Evolutionary conservation across 1,140 invertebrate species (phyloP).

Genomic region (Ooceraea biroi): DNA sequence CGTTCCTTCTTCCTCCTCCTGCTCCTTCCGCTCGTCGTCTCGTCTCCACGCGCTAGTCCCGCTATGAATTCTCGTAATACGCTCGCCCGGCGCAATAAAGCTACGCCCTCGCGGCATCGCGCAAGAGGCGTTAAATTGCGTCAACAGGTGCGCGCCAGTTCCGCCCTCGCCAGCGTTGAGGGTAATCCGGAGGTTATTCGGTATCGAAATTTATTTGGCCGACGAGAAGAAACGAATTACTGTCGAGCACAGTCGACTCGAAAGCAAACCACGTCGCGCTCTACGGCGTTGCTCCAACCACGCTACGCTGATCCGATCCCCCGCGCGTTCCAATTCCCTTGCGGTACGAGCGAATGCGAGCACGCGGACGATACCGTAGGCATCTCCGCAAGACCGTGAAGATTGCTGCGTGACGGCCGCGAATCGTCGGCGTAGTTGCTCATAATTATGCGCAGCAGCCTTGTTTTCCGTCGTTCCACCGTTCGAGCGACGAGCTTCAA

Average conservation of each 20-base stretch:
- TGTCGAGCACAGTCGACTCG: no score
- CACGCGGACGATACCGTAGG: not conserved
- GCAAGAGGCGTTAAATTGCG: constrained; percentile 36
- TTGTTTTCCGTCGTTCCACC: constrained; percentile 20
- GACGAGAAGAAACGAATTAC: no score
- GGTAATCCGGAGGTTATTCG: no score
- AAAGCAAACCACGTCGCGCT: no score
- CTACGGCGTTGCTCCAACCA: no score
- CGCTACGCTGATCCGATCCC: constrained; percentile 3
- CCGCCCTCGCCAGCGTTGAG: not conserved
- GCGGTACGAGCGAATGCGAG: not conserved
- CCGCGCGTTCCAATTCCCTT: not conserved
- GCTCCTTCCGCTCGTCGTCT: constrained; percentile 22
- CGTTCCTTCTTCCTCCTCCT: not conserved
- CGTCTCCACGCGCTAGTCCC: constrained; percentile 4
- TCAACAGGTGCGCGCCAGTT: constrained; percentile 26
- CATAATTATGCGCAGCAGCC: constrained; percentile 22
- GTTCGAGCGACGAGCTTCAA: constrained; percentile 18
- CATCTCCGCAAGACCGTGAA: not conserved
- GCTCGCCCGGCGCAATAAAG: constrained; percentile 69
- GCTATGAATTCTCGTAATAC: constrained; percentile 65
- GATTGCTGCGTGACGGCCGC: constrained; percentile 21
- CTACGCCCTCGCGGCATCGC: not conserved
- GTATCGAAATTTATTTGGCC: no score
- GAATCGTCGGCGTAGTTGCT: not conserved